A percentile compares a stretch with the other conserved stretches of the same genome.
phyloP scores from a whole-genome alignment of 2,888 invertebrate genomes.

The Hydraecia micacea region DNA sequence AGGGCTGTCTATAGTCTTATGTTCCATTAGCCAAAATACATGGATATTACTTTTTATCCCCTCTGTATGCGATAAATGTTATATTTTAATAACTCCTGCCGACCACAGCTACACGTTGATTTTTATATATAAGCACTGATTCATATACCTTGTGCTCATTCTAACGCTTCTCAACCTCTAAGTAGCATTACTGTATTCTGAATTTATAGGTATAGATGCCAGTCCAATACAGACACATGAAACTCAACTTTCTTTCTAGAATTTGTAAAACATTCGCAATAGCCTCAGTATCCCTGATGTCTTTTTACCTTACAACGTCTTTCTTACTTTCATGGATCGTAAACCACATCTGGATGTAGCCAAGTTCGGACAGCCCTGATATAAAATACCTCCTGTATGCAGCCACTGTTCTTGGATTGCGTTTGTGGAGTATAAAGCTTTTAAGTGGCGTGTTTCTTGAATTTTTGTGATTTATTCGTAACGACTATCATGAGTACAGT shows the following conservation, averaged over 20 bases:
- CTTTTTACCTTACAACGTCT: background rate
- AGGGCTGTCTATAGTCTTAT: conserved; percentile 44
- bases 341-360: background rate
- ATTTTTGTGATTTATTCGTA: conserved; percentile 34
- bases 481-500: conserved; percentile 13
- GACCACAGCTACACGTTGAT: background rate
- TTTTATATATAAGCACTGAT: background rate
- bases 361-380: conserved; percentile 36
- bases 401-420: conserved; percentile 26
- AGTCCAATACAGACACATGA: background rate
- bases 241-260: background rate
- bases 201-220: background rate
- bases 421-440: conserved; percentile 37
- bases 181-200: background rate
- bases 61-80: background rate
- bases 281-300: background rate
- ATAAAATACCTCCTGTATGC: conserved; percentile 21
- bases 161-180: background rate
- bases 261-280: background rate
- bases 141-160: background rate
- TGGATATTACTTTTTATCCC: background rate
- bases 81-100: background rate
- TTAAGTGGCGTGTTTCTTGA: conserved; percentile 51
- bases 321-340: background rate
- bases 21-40: background rate